Base-by-base conservation (phyloP, 1,140 invertebrate species). In the Drosophila mojavensis region DNA sequence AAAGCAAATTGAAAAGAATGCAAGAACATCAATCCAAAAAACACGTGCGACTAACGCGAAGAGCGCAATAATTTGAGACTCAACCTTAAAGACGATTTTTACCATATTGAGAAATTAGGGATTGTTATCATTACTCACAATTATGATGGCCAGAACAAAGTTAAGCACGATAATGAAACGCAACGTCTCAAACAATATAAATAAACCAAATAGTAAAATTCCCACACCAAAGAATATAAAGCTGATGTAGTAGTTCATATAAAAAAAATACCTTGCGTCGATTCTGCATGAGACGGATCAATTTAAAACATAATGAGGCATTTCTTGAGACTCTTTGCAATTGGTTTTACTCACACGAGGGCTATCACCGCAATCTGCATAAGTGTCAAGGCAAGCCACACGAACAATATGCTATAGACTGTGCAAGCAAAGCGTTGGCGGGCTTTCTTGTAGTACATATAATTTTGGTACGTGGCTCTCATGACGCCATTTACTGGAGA, bases 61-160 rank as follows among this genome's bases (percentile, higher is more conserved):
- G 4, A 68, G 28, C 2, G 78, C 62, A 6, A 85, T 15, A 26
- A 85, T 64, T 59, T 81, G 77, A 15, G 80, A 65, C 26, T 85
- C 74, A 3, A 64, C 81, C 81, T 84, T 26, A 7, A 24, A 53
- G 65, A 13, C 6, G 5, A 6, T 17, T 17, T 3, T 45, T 2
- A 24, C 3, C 20, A 24, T 5, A 43, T n/a, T 10, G 39, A 13
- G 13, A 43, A n/a, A 41, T n/a, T 7, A 4, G 36, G 10, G 11
- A 11, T 39, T 6, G 36, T 2, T 2, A 13, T 10, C 36, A 39
- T 30, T 4, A 74, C 81, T 84, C 10, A 85, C 81, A 10, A 85
- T 81, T 6, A 78, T 9, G 1, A 84, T 3, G 33, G 6, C 9
- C 33, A 15, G 30, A 45, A 17, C 0, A 68, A 48, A 67, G 24